Conservation (phyloP, 2,888 invertebrate genomes). For the Amblyteles armatorius region DNA sequence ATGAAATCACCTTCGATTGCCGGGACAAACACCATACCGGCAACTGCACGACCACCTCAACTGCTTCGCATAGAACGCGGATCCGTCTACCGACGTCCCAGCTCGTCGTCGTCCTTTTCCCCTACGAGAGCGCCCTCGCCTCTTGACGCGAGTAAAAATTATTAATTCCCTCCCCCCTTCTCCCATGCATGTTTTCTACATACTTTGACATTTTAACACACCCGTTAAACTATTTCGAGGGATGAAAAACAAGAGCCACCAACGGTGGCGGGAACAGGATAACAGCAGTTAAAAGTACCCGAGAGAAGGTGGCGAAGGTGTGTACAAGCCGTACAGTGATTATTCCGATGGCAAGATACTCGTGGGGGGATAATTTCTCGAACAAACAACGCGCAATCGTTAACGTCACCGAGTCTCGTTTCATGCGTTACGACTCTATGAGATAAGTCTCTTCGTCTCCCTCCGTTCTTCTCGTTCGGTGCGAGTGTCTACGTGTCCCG, state of each 20-base stretch:
- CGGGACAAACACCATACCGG: constrained; percentile 70
- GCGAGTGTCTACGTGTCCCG: background rate
- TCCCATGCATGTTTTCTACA: background rate
- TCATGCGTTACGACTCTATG: constrained; percentile 78
- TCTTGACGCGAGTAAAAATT: background rate
- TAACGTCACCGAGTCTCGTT: constrained; percentile 77
- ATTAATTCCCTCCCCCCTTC: background rate
- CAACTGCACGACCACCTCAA: constrained; percentile 56
- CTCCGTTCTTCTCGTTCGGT: constrained; percentile 25
- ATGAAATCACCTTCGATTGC: constrained; percentile 82
- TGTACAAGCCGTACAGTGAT: constrained; percentile 29
- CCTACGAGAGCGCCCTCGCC: background rate
- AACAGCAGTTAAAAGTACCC: constrained; percentile 67
- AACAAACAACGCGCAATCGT: constrained; percentile 76
- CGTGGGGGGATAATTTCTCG: constrained; percentile 74
- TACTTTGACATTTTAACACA: background rate
- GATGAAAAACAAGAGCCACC: constrained; percentile 1
- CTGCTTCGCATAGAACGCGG: constrained; percentile 28
- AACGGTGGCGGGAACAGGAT: constrained; percentile 35
- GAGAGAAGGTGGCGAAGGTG: constrained; percentile 38
- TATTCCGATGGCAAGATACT: constrained; percentile 27
- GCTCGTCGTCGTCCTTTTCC: background rate
- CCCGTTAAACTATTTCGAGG: background rate
- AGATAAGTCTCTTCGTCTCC: constrained; percentile 55
- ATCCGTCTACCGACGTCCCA: background rate